phyloP scores from a whole-genome alignment of 2,888 invertebrate species.

The Strigamia transsilvanica region DNA sequence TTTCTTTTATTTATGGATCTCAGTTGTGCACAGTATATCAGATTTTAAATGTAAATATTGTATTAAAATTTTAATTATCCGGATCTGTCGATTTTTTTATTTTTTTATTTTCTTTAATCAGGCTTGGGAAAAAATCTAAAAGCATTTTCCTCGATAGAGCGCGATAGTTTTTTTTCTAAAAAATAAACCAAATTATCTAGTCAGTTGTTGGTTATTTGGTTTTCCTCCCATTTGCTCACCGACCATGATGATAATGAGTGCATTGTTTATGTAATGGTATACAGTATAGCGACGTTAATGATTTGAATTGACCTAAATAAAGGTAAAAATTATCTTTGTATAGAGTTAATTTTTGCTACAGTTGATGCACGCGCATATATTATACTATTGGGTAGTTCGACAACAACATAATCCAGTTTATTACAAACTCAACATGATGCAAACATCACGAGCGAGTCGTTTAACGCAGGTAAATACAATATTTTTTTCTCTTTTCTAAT shows the following conservation, averaged over 20 bases:
- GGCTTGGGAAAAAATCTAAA: no score
- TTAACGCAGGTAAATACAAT: background rate
- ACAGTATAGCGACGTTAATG: background rate
- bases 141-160: no score
- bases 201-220: background rate
- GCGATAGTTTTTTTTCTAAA: no score
- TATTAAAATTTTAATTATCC: no score
- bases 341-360: background rate
- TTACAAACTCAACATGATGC: background rate
- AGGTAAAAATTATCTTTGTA: background rate
- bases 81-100: no score
- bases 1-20: conserved; percentile 4
- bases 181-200: background rate
- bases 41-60: conserved; percentile 17
- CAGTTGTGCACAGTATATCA: no score
- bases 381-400: background rate
- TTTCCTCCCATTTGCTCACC: background rate
- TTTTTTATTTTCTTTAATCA: no score
- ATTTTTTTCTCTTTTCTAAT: background rate
- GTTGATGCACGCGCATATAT: background rate
- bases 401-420: background rate
- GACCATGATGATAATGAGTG: background rate
- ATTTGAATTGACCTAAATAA: background rate
- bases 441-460: background rate
- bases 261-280: background rate